Evolutionary conservation across 2,797 vertebrate species (phyloP).

Genomic region (Chaetodon trifasciatus): DNA sequence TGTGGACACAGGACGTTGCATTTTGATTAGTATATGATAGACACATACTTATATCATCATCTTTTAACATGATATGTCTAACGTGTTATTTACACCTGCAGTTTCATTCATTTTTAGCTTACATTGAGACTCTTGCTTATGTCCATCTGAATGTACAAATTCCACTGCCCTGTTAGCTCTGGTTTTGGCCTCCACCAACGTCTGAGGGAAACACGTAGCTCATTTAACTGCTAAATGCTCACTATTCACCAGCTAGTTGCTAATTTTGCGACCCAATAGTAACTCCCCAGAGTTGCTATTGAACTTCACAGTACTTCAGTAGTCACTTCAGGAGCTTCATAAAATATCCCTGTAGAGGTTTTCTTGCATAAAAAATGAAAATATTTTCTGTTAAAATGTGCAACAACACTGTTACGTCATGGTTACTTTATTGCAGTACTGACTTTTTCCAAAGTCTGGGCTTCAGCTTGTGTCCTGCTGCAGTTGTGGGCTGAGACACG

Average conservation of each 20-base stretch:
- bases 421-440: neutral
- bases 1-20: neutral
- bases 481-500: neutral
- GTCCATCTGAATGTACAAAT: neutral
- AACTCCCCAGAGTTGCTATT: no score
- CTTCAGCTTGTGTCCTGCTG: slow-evolving; percentile 7
- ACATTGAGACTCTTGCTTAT: no score
- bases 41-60: no score
- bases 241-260: neutral
- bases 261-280: neutral
- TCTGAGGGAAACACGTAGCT: no score
- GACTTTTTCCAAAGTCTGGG: neutral
- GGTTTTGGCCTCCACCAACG: neutral
- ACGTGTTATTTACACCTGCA: neutral
- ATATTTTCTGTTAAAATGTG: neutral
- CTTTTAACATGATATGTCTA: no score
- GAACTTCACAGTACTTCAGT: no score
- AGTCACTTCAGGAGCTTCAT: no score
- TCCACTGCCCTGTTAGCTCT: neutral
- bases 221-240: neutral
- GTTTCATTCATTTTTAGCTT: no score
- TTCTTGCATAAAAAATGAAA: neutral
- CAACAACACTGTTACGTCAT: neutral
- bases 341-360: neutral
- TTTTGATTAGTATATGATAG: neutral